These are phyloP conservation scores for Cephalopholis sonnerati DNA, from an alignment of 2,113 vertebrate species.

Conservation along the genomic window DNA sequence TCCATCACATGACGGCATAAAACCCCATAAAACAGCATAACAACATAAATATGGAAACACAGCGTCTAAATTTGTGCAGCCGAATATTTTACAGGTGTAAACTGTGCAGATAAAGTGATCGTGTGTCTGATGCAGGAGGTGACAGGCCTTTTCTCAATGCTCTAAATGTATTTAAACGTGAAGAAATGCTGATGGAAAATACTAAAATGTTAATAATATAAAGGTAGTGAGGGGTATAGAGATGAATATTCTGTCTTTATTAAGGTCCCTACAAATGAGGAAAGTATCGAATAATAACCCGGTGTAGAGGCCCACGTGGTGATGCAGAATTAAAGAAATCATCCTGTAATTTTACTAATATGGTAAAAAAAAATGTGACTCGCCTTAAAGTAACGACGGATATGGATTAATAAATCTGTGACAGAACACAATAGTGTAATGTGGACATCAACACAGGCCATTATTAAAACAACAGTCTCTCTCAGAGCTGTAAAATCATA, in stretches of 20 bases:
- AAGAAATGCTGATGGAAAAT: neutral
- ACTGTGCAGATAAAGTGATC: neutral
- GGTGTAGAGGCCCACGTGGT: neutral
- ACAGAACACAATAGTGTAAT: rapidly evolving
- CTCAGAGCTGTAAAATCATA: neutral
- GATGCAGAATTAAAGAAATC: neutral
- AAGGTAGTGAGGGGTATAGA: no score
- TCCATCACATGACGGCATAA: neutral
- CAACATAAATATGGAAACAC: rapidly evolving
- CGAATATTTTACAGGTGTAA: neutral
- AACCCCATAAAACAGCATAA: neutral
- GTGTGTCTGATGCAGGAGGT: neutral
- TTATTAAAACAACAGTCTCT: neutral
- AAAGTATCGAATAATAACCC: neutral
- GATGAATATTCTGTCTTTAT: neutral
- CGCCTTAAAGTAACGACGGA: neutral
- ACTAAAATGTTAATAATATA: neutral
- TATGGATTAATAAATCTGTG: rapidly evolving
- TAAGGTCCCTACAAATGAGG: no score
- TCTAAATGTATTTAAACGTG: neutral
- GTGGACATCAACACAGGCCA: neutral
- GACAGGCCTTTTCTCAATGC: neutral
- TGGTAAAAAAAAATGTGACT: neutral
- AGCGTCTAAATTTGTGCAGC: no score
- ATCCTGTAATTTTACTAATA: neutral